These are phyloP conservation scores for Chaetodon trifasciatus DNA, from an alignment of 2,797 vertebrate genomes.

Conservation along the genomic window DNA sequence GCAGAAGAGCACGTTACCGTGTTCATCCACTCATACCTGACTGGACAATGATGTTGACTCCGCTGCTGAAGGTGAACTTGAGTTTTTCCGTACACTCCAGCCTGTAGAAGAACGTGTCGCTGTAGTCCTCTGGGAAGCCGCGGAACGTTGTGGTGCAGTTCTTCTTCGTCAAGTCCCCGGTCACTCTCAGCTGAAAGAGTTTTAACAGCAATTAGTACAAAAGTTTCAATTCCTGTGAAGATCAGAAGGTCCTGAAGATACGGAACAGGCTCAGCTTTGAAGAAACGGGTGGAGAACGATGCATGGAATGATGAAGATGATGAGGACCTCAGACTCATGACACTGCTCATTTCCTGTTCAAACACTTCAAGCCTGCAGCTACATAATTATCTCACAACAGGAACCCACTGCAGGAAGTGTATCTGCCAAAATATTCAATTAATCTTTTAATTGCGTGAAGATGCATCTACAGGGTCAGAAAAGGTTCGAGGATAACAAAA, in stretches of 20 bases:
- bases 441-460: too few relatives aligned
- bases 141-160: slow-evolving; percentile 57
- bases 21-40: slow-evolving; percentile 22
- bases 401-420: too few relatives aligned
- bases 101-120: slow-evolving; percentile 31
- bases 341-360: too few relatives aligned
- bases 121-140: neutral
- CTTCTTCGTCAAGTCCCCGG: slow-evolving; percentile 20
- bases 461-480: too few relatives aligned
- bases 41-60: slow-evolving; percentile 4
- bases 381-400: too few relatives aligned
- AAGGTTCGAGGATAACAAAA: too few relatives aligned
- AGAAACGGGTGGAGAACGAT: neutral
- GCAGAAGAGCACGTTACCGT: neutral
- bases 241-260: neutral
- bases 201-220: neutral
- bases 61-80: neutral
- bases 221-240: neutral
- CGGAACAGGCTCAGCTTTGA: neutral
- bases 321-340: too few relatives aligned
- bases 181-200: slow-evolving; percentile 5
- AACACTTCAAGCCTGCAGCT: too few relatives aligned
- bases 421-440: too few relatives aligned
- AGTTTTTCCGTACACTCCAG: slow-evolving; percentile 15
- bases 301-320: too few relatives aligned